phyloP scores from a whole-genome alignment of 2,888 invertebrate species.

The Drosophila prolongata region DNA sequence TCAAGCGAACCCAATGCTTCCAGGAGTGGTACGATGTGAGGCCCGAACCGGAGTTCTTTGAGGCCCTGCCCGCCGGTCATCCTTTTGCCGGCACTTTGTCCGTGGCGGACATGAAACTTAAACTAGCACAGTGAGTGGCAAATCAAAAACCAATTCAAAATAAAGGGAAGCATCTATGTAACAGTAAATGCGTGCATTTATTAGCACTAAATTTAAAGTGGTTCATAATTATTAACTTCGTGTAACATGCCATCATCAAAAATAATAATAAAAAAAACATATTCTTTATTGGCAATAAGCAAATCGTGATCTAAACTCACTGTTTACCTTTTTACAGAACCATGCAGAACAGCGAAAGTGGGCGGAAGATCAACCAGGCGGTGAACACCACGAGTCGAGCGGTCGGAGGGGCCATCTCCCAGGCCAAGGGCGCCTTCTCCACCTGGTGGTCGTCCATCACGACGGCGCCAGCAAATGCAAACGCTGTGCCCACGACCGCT shows the following conservation, averaged over 20 bases:
- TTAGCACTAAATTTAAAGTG: too few species aligned
- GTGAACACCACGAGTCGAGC: constrained; percentile 96
- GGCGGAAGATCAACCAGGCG: constrained; percentile 96
- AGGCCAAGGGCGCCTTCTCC: constrained; percentile 93
- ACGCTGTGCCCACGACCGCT: constrained; percentile 1
- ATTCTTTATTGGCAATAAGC: too few species aligned
- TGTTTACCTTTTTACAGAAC: constrained; percentile 87
- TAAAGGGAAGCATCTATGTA: too few species aligned
- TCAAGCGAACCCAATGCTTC: constrained; percentile 95
- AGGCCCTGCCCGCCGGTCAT: constrained; percentile 92
- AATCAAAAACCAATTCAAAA: too few species aligned
- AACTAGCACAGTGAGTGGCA: constrained; percentile 93
- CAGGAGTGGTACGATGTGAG: constrained; percentile 91
- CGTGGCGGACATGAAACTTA: constrained; percentile 96
- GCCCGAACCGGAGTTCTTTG: constrained; percentile 88
- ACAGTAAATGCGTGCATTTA: too few species aligned
- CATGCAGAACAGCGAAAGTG: constrained; percentile 97
- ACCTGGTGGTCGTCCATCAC: constrained; percentile 93
- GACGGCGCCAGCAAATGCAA: constrained; percentile 84
- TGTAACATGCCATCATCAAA: too few species aligned
- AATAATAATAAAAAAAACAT: too few species aligned
- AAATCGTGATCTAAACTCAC: not conserved
- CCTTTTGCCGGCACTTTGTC: constrained; percentile 97
- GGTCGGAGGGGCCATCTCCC: constrained; percentile 94
- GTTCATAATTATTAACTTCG: too few species aligned